phyloP scores from a whole-genome alignment of 2,113 vertebrate species.

The Tinamus guttatus region DNA sequence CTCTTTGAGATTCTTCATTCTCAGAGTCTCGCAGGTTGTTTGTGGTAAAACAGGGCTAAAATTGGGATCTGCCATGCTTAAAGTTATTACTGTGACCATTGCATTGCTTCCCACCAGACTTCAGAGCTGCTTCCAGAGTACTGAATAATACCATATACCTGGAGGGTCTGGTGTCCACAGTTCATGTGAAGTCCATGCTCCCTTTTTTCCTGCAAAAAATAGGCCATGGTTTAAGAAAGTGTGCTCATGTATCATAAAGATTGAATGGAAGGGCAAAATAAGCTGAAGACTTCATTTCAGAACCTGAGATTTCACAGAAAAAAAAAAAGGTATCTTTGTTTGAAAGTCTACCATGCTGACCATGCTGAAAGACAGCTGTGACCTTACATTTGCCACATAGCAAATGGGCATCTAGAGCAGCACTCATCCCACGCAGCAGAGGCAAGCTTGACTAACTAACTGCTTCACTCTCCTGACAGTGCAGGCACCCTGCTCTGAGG shows the following conservation, averaged over 20 bases:
- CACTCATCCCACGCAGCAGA: not conserved
- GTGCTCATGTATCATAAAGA: not conserved
- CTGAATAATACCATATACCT: not conserved
- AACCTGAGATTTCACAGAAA: not conserved
- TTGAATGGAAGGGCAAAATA: not conserved
- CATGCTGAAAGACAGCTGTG: not conserved
- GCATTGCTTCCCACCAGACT: not conserved
- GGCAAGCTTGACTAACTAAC: not conserved
- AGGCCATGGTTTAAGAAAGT: not conserved
- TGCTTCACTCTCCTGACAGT: not conserved
- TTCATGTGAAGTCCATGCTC: not conserved
- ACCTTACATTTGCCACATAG: not conserved
- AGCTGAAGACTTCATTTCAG: not conserved
- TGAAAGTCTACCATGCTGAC: not conserved
- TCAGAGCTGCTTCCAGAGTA: not conserved
- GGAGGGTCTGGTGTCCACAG: not conserved
- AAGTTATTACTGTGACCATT: not conserved
- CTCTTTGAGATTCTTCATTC: not conserved
- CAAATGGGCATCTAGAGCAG: not conserved
- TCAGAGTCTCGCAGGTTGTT: not conserved
- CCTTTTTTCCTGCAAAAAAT: not conserved
- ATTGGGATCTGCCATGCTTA: not conserved
- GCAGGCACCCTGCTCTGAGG: accelerated
- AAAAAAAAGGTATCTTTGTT: too few species aligned
- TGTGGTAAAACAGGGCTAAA: not conserved